Percentiles rank a stretch among this genome's conserved stretches.
Conservation (phyloP, 2,888 invertebrate genomes). For the Zhuqinia jingwanae region DNA sequence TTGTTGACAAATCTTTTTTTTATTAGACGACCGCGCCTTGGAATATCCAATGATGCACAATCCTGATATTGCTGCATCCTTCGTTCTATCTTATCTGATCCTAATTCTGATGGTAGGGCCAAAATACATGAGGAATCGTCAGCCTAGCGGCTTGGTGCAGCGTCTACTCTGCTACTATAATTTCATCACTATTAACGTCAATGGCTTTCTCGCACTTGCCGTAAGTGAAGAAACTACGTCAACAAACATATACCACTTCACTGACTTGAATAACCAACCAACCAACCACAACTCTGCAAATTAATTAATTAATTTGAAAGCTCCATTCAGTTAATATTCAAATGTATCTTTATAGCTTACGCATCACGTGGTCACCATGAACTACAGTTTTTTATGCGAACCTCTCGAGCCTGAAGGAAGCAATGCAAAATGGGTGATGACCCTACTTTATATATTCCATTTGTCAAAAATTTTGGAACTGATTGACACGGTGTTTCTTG, state of each 20-base stretch:
- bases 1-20: too few relatives aligned
- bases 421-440: constrained; percentile 74
- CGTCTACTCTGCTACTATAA: constrained; percentile 73
- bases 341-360: constrained; percentile 75
- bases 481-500: constrained; percentile 77
- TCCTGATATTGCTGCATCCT: constrained; percentile 77
- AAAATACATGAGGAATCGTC: constrained; percentile 65
- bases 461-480: constrained; percentile 78
- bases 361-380: constrained; percentile 74
- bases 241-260: neutral
- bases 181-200: constrained; percentile 73
- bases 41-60: constrained; percentile 81
- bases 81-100: constrained; percentile 74
- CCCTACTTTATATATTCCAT: constrained; percentile 77
- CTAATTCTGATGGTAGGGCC: constrained; percentile 73
- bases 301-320: too few relatives aligned
- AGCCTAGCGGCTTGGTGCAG: constrained; percentile 53
- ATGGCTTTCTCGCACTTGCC: constrained; percentile 74
- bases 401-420: constrained; percentile 64
- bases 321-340: too few relatives aligned
- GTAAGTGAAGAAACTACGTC: constrained; percentile 63
- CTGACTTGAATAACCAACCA: too few relatives aligned
- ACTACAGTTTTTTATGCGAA: constrained; percentile 75
- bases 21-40: constrained; percentile 80
- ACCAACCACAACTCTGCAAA: too few relatives aligned